Evolutionary conservation across 2,113 vertebrate genomes (phyloP).

Genomic region (Lasiurus borealis): DNA sequence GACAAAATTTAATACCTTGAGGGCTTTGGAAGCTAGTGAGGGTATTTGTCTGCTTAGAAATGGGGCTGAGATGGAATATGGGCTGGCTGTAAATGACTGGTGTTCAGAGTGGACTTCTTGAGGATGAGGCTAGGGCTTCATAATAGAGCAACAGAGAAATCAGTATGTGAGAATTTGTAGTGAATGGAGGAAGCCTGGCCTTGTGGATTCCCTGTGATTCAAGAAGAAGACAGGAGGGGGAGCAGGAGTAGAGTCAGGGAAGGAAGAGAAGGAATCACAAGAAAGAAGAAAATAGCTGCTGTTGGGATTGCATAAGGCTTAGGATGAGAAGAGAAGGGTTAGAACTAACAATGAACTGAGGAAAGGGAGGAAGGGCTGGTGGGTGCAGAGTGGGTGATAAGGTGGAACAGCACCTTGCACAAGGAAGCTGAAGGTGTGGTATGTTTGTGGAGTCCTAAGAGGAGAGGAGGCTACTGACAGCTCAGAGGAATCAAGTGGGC

Average conservation of each 20-base stretch:
- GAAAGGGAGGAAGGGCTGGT: neutral
- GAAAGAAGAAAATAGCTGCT: neutral
- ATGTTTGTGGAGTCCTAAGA: neutral
- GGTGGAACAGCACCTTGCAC: neutral
- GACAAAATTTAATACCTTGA: neutral
- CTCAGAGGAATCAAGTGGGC: neutral
- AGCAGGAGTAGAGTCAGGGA: neutral
- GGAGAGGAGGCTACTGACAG: neutral
- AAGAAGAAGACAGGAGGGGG: neutral
- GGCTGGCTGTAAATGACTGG: neutral
- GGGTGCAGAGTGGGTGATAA: neutral
- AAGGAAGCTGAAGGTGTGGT: neutral
- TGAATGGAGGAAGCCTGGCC: neutral
- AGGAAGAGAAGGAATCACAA: neutral
- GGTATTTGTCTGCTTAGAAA: neutral
- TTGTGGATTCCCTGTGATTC: neutral
- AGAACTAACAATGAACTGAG: neutral
- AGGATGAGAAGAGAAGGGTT: neutral
- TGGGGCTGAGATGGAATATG: neutral
- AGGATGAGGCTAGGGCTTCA: neutral
- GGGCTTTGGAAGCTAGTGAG: neutral
- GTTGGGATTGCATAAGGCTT: neutral
- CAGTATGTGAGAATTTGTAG: accelerated
- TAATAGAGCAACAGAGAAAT: neutral
- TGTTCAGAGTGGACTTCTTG: neutral